Conservation (phyloP, 2,113 vertebrate genomes). For the Rhagologus leucostigma region DNA sequence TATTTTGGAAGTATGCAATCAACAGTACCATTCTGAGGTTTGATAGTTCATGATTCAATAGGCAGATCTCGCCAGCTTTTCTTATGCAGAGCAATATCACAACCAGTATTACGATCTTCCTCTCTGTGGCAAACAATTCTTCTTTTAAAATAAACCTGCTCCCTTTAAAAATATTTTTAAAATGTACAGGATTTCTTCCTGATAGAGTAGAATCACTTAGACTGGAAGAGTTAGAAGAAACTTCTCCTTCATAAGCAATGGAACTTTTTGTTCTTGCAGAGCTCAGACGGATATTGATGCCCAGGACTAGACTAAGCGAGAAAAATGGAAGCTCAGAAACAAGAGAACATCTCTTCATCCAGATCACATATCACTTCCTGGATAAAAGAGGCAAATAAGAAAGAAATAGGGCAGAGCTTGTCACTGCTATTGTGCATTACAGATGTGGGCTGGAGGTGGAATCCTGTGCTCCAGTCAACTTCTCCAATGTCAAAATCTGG, state of each 20-base stretch:
- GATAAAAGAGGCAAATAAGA: background rate
- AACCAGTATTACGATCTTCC: background rate
- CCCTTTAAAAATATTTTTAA: background rate
- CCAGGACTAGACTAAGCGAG: background rate
- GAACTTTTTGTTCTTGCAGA: background rate
- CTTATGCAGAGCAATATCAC: background rate
- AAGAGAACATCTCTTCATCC: background rate
- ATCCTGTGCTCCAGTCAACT: background rate
- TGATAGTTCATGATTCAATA: background rate
- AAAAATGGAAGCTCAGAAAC: background rate
- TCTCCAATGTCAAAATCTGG: background rate
- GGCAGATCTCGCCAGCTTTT: background rate
- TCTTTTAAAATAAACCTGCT: background rate
- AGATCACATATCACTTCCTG: background rate
- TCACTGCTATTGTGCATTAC: background rate
- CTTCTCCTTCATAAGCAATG: background rate
- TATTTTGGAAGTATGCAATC: background rate
- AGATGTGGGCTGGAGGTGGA: background rate
- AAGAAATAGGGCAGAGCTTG: background rate
- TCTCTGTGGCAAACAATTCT: background rate
- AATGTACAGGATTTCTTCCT: background rate
- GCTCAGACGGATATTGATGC: background rate
- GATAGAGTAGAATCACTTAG: background rate
- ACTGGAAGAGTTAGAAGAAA: background rate
- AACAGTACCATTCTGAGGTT: background rate